Evolutionary conservation across 1,140 invertebrate genomes (phyloP), one percentile per base, ranked within the genome.

Genomic region (Euglossa dilemma): DNA sequence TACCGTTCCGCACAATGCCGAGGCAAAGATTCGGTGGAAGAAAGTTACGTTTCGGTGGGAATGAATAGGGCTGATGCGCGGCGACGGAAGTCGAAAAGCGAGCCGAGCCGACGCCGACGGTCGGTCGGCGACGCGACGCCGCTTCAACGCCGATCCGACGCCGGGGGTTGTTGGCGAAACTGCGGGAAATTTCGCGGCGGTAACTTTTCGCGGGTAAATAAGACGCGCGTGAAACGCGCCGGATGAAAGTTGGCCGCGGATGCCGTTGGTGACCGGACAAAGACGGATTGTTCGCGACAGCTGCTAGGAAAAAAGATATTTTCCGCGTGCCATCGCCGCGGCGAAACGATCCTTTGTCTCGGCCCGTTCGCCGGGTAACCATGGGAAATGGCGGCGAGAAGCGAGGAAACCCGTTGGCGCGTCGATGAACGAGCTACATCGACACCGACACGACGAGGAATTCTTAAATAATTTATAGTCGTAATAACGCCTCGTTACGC

Each of bases 31-130:
- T 75, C 71, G 61, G 16, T n/a, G n/a, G 36, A 56, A 43, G 79
- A 80, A 80, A 71, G 67, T 80, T 80, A 63, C 77, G 56, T 80
- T 50, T 47, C 50, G 25, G 67, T 43, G 54, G 25, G 28, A 71
- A 57, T n/a, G 70, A 80, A 80, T 47, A n/a, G 36, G n/a, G 6
- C 9, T 47, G 67, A 80, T 80, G 79, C 79, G 28, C 69, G 20
- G 28, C 43, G 64, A 16, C 28, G 76, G 18, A 43, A 73, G 47
- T 52, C 47, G 16, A 45, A 52, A 14, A 77, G 28, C 61, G 5
- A 16, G 16, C 52, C 61, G 5, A 16, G 16, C 52, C 52, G 52
- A 6, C 9, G 20, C n/a, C n/a, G 45, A 12, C 45, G 45, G 16
- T 56, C 73, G n/a, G 18, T 2, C 36, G 36, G 4, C 36, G 36